Base-by-base conservation (phyloP, 2,888 invertebrate genomes). In the Xestia ashworthii region DNA sequence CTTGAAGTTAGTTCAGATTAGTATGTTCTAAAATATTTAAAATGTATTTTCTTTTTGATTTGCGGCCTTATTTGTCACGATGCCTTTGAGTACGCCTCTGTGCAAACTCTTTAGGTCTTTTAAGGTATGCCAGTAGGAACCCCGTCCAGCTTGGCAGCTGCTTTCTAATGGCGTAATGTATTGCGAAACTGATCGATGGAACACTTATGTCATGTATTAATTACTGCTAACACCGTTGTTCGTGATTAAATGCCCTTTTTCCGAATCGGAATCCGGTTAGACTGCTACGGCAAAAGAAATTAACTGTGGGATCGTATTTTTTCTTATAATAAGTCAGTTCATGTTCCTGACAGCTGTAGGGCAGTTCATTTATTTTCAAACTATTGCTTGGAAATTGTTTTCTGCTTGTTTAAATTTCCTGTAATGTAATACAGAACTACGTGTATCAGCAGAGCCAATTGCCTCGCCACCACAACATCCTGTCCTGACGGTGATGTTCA, bases 161-260 rank as follows among this genome's bases (percentile, higher is more conserved):
- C 96, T 96, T 96, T 96, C 96, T 96, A 96, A 94, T 96, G 94
- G 87, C 94, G 96, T 95, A 96, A 96, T 89, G 83, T 85, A 89
- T 96, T 96, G 93, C 96, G 94, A 94, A 93, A 96, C 91, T 83
- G 85, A 90, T 91, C 91, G 92, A 92, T 93, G 94, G 93, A 92
- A 93, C 90, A 92, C 92, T 96, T 96, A 96, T 94, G 94, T 96
- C 95, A 96, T 84, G 94, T 93, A 93, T 95, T 95, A 95, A 95
- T 95, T 95, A 94, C 93, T 89, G 85, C 84, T 87, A 87, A 90
- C 90, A 89, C 90, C 89, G 91, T 91, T 90, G 87, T 87, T 89
- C 82, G 68, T 85, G 74, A 88, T 82, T 86, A 84, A 83, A 86
- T 78, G 82, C 77, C 74, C 82, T 84, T 86, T 87, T 80, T 76